Evolutionary conservation across 2,888 invertebrate genomes (phyloP), one percentile per base, ranked within the genome.

Genomic region (Uropetala carovei): DNA sequence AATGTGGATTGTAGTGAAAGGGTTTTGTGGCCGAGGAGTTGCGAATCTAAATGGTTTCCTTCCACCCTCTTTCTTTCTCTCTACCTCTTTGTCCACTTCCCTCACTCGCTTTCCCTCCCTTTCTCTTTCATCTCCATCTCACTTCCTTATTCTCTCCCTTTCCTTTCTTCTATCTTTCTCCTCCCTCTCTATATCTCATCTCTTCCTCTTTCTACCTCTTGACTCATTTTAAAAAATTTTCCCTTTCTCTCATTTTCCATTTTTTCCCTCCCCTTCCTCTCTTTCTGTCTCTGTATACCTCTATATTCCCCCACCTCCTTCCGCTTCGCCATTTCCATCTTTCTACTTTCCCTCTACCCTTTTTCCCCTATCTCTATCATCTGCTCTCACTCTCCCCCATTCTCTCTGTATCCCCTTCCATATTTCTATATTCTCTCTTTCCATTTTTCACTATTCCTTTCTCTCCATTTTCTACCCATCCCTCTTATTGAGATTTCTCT

Each of bases 41-140:
- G 75, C 75, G 11, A 75, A 10, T 83, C 83, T 83, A 83, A 83
- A 43, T 83, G 56, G 83, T 83, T 83, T 83, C 83, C n/a, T 57
- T 11, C 83, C 83, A 11, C 82, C 27, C 43, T 43, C 1, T 43
- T 5, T 43, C 43, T 43, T 43, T 43, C 43, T 43, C 43, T 43
- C 43, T 43, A 1, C 5, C 5, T 43, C 43, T 43, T 43, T 43
- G 5, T 43, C 43, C 3, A 3, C 43, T 43, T 30, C 82, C 27
- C 82, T 30, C 82, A 9, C 75, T 75, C 75, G 18, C 75, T 43
- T 18, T 30, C 82, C 11, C 82, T 7, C 82, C 0, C 83, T 57
- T 18, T 64, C 57, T n/a, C n/a, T 56, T 56, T n/a, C 83, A 18
- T n/a, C 8, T 57, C 18, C 43, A 1, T 18, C n/a, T n/a, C 43